These are phyloP conservation scores for Drosophila nikananu DNA, from an alignment of 1,140 invertebrate species.

Conservation along the genomic window DNA sequence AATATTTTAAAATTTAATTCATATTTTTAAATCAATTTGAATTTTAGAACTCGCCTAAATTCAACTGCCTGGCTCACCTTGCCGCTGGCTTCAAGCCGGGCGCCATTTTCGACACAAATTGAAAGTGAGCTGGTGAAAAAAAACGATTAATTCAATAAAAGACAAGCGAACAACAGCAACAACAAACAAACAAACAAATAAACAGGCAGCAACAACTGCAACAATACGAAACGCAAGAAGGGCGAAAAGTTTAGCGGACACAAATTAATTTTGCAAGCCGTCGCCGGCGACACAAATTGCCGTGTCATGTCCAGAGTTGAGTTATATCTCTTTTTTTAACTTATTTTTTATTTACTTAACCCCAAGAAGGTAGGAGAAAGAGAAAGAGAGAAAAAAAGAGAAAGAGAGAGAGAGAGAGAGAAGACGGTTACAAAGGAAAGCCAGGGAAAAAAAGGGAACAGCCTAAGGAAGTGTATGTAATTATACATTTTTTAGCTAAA, in stretches of 20 bases:
- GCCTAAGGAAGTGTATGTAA: neutral
- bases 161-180: constrained; percentile 18
- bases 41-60: neutral
- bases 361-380: constrained; percentile 16
- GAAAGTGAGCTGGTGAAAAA: constrained; percentile 58
- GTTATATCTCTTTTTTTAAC: constrained; percentile 48
- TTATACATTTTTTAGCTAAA: neutral
- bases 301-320: constrained; percentile 77
- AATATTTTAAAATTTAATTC: neutral
- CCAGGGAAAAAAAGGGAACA: neutral
- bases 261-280: constrained; percentile 82
- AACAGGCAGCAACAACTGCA: constrained; percentile 42
- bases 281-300: constrained; percentile 79
- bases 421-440: neutral
- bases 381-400: too few species aligned
- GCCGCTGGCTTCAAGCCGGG: constrained; percentile 18
- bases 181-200: constrained; percentile 26
- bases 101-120: constrained; percentile 68
- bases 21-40: neutral
- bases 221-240: constrained; percentile 50
- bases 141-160: constrained; percentile 67
- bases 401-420: neutral
- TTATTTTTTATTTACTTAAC: constrained; percentile 10
- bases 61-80: constrained; percentile 8
- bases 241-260: constrained; percentile 72